Base-by-base conservation (phyloP, 2,797 vertebrate species). In the Acrossocheilus wenchowensis region DNA sequence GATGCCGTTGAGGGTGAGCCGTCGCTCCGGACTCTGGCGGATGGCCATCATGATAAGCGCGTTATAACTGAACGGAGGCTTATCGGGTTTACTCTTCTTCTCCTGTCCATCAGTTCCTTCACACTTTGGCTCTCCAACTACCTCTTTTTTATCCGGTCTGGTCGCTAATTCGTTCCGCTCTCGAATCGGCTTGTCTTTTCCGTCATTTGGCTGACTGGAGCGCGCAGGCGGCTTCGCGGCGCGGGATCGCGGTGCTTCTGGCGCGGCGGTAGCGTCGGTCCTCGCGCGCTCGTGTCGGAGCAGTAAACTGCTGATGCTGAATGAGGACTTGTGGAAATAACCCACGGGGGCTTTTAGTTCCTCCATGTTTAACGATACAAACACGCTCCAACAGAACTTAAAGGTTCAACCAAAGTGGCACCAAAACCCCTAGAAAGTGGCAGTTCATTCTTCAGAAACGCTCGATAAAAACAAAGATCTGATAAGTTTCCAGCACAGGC, bases 31-130 rank as follows among this genome's bases (percentile, higher is more conserved):
- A 83, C 94, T 96, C 87, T 96, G 95, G 39, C 95, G 94, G 85
- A 97, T 96, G 50, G 96, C 96, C 96, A 96, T 97, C 95, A 96
- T 96, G 80, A 97, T 97, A 83, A 96, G 94, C 48, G 96, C 96
- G 86, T 96, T 96, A 78, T 96, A 96, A 45, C 96, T 96, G 86
- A 96, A 96, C 0, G 95, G 94, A 5, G 96, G 96, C 88, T 96
- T 96, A 82, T 95, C 94, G 0, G 88, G 78, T 68, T 86, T 86
- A 39, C 50, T 87, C 91, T 89, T 85, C 90, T 91, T 26, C 81
- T 72, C 14, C 90, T 85, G 82, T 12, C 52, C 39, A 52, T 39
- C 71, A 4, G 14, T 71, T 15, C 1, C 43, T 36, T 2, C 57
- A 17, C 50, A 43, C 50, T 36, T 52, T 1, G 14, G 26, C 3